Evolutionary conservation across 2,113 vertebrate species (phyloP).

Genomic region (Meleagris gallopavo): DNA sequence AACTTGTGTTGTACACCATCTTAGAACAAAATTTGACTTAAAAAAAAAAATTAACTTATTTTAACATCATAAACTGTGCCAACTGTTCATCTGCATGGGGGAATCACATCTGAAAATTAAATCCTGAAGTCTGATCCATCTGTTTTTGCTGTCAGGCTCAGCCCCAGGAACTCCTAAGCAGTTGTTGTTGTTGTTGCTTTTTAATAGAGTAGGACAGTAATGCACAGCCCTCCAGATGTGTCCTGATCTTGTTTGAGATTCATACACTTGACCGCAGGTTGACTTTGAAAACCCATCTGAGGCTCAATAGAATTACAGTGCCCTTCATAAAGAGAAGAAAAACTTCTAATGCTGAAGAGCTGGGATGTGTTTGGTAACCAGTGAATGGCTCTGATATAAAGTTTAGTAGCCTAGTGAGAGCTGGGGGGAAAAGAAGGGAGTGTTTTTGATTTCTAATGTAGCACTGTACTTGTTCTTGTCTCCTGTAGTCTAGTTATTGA

Average conservation of each 20-base stretch:
- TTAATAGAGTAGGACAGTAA: conserved; percentile 60
- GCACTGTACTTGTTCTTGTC: background rate
- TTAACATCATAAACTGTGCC: conserved; percentile 33
- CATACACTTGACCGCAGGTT: conserved; percentile 40
- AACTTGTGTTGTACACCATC: background rate
- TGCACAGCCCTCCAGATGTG: conserved; percentile 43
- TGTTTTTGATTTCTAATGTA: background rate
- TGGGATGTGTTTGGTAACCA: background rate
- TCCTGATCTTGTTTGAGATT: conserved; percentile 44
- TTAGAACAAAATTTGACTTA: conserved; percentile 7
- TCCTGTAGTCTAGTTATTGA: conserved; percentile 33
- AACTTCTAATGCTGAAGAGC: background rate
- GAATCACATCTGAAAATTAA: conserved; percentile 64
- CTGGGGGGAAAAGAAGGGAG: background rate
- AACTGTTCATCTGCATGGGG: conserved; percentile 35
- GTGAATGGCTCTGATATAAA: background rate
- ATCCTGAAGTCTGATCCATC: conserved; percentile 59
- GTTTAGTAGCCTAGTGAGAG: background rate
- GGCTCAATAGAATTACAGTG: background rate
- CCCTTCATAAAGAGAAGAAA: background rate
- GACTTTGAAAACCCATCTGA: conserved; percentile 29
- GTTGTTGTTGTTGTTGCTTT: conserved; percentile 46
- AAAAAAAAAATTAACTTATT: conserved; percentile 23
- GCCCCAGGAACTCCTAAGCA: conserved; percentile 61
- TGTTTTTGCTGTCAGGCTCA: conserved; percentile 47